Evolutionary conservation across 64 coral and sea anemone genomes (phyloP), one percentile per base, ranked within the genome.

Genomic region (Montipora efflorescens): DNA sequence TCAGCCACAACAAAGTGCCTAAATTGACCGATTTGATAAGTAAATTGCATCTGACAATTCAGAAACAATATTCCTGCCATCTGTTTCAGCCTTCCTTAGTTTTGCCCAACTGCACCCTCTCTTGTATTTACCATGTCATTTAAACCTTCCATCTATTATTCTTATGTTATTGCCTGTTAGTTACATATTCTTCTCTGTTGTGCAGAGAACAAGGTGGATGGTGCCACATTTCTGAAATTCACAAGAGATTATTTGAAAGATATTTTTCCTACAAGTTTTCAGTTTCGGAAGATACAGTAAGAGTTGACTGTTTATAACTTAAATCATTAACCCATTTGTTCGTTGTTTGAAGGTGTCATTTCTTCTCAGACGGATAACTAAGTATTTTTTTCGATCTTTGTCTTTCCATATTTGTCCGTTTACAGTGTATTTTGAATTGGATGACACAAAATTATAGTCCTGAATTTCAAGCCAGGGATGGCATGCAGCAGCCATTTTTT

Each of bases 251-350:
- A 76, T 76, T 76, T 76, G 23, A 76, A 76, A 47, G 74, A 76
- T 47, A 76, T 76, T 76, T 76, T 76, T 76, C 74, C 74, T 46
- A 76, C 74, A 25, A 76, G 2, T 11, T 76, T 76, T 46, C 25
- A 46, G 6, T 45, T 43, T 25, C 8, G 23, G 9, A 76, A 76
- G 20, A 76, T 76, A 76, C 14, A 76, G 74, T 76, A 76, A 76
- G 74, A 76, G 36, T 76, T 76, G 28, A 76, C 74, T 76, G 8
- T 76, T 76, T 5, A 76, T 76, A 76, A 76, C 74, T 43, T 76
- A 46, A 76, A 11, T 76, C 9, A 76, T 43, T 73, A 20, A 20
- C 19, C 69, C 69, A 20, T 73, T 73, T 73, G 52, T 55, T 55
- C 52, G 52, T 55, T 55, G 52, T 55, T 55, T 55, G 52, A 55